Evolutionary conservation across 2,113 vertebrate genomes (phyloP).

Genomic region (Bos javanicus): DNA sequence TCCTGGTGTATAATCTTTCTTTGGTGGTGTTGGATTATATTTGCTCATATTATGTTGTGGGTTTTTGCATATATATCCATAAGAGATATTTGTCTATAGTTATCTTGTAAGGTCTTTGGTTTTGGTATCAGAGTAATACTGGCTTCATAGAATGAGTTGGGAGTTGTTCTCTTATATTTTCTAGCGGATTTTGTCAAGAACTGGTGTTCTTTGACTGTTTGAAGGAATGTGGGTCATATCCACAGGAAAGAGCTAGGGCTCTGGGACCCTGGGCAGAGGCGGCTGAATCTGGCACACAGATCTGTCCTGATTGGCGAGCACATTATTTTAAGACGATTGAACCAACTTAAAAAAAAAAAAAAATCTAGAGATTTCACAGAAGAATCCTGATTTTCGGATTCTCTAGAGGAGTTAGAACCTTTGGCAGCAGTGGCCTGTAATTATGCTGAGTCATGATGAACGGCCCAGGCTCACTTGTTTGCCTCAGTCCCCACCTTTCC

Average conservation of each 20-base stretch:
- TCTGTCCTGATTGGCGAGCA: not conserved
- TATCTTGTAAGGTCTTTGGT: not conserved
- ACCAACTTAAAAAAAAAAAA: not conserved
- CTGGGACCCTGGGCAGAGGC: not conserved
- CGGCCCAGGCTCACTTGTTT: not conserved
- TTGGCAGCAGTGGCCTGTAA: not conserved
- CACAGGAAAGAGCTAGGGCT: not conserved
- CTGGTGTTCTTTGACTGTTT: not conserved
- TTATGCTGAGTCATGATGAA: not conserved
- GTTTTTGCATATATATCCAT: not conserved
- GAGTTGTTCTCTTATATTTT: not conserved
- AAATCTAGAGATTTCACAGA: not conserved
- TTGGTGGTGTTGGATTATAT: not conserved
- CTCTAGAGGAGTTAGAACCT: not conserved
- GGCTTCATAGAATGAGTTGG: not conserved
- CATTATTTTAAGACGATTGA: not conserved
- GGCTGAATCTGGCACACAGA: not conserved
- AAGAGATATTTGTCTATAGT: not conserved
- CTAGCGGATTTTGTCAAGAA: not conserved
- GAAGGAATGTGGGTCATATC: not conserved
- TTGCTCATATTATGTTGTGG: not conserved
- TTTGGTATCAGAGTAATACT: not conserved
- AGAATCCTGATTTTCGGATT: not conserved
- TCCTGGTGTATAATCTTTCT: not conserved
- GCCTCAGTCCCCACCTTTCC: not conserved